A percentile compares a stretch with the other conserved stretches of the same genome.
These are phyloP conservation scores for Prosapia bicincta DNA, from an alignment of 2,888 invertebrate species.

Conservation along the genomic window DNA sequence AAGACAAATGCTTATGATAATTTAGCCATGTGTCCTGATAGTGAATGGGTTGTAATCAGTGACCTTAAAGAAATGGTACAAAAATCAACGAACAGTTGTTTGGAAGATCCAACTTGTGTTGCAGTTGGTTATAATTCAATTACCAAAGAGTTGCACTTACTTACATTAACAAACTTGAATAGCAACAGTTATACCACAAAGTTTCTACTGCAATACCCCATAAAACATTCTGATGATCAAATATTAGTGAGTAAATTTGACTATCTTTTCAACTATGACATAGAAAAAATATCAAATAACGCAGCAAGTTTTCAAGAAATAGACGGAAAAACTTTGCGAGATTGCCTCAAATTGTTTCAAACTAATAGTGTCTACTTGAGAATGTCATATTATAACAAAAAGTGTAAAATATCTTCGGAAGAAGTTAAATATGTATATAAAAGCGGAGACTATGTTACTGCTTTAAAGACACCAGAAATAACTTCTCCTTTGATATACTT, in stretches of 20 bases:
- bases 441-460: slow-evolving; percentile 5
- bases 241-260: not conserved
- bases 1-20: not conserved
- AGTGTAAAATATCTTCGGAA: slow-evolving; percentile 9
- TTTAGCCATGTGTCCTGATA: slow-evolving; percentile 26
- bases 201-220: slow-evolving; percentile 18
- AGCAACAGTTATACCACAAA: not conserved
- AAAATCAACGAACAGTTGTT: slow-evolving; percentile 7
- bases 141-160: not conserved
- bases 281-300: not conserved
- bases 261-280: not conserved
- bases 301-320: not conserved
- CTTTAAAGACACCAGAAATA: slow-evolving; percentile 25
- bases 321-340: not conserved
- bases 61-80: slow-evolving; percentile 5
- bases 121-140: slow-evolving; percentile 12
- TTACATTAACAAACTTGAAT: slow-evolving; percentile 6
- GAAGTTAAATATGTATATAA: slow-evolving; percentile 11
- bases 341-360: slow-evolving; percentile 6
- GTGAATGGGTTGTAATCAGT: slow-evolving; percentile 8
- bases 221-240: not conserved
- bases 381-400: slow-evolving; percentile 7
- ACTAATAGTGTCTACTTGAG: not conserved
- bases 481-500: slow-evolving; percentile 15
- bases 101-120: slow-evolving; percentile 13